Base-by-base conservation (phyloP, 2,113 vertebrate genomes). In the Leuciscus idus region DNA sequence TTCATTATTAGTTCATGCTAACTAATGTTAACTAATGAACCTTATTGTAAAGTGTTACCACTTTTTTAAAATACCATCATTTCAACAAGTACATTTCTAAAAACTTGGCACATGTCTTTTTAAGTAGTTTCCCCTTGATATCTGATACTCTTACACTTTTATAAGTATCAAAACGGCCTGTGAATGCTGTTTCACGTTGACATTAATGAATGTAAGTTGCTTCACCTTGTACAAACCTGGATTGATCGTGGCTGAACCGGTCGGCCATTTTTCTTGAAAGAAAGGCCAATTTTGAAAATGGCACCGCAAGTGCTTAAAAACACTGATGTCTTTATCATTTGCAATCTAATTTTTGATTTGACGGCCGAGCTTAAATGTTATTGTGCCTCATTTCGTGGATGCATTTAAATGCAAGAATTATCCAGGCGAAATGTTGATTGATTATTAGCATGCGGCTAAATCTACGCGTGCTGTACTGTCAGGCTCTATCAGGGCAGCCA, bases 401-500 rank as follows among this genome's bases (percentile, higher is more conserved):
- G 82, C 86, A 76, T 85, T 89, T 88, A 88, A 82, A 87, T 82
- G 79, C 82, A 39, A 83, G 90, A 78, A 93, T 92, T 94, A 90
- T 93, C 77, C 93, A 92, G 93, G 92, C 94, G 94, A 95, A 96
- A 95, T 94, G 95, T 95, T 94, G 94, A 94, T 94, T 95, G 96
- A 95, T 96, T 95, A 94, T 91, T 86, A 91, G 85, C 95, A 93
- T 92, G 93, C 92, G 92, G 93, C 90, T 93, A 94, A 94, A 95
- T 92, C 93, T 64, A 88, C 68, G 78, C 72, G 94, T 93, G 95
- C 94, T 95, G 94, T 93, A 93, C 87, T 91, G 92, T 94, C 93
- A 93, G 94, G 93, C 95, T 94, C 93, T 93, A 93, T 95, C 94
- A 95, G 94, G 95, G 94, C 95, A 92, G 93, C 93, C 92, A 91